Evolutionary conservation across 2,888 invertebrate genomes (phyloP), one percentile per base, ranked within the genome.

Genomic region (Mamestra brassicae): DNA sequence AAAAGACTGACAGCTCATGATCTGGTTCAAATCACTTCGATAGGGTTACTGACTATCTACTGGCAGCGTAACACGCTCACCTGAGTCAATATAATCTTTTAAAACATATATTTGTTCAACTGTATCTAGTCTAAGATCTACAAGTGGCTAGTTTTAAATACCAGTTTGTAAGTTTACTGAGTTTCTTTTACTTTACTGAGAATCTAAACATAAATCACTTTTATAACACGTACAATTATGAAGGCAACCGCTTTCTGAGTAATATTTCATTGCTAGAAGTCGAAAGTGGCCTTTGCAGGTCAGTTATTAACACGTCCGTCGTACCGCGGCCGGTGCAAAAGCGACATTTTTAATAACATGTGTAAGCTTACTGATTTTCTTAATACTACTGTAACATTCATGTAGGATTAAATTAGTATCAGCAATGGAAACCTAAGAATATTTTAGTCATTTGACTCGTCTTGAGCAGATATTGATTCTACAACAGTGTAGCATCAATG

Each of bases 201-300:
- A 88, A 85, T 88, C 87, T 86, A 86, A 84, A 78, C 87, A 85
- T 90, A 86, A 90, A 91, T 90, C 88, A 89, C 85, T 88, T 87
- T 85, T 85, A 81, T 87, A 84, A 83, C 76, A 86, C 76, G 66
- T 87, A 86, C 83, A 88, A 89, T 90, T 90, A 89, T 78, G 76
- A 74, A 76, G 77, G 82, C 79, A 74, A 73, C 81, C 71, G 71
- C 83, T 88, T 87, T 88, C 87, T 85, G 86, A 84, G 80, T 87
- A 78, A 90, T 89, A 89, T 87, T 87, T 90, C 87, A 88, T 84
- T 65, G 70, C 68, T 71, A 79, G 84, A 83, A 86, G 78, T 85
- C 80, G 78, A 86, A 87, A 85, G 84, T 88, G 80, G 84, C 71
- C 76, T 80, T 79, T 80, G 69, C 71, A 38, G 68, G 63, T 62